Evolutionary conservation across 2,888 invertebrate species (phyloP).

Genomic region (Drosophila rellima): DNA sequence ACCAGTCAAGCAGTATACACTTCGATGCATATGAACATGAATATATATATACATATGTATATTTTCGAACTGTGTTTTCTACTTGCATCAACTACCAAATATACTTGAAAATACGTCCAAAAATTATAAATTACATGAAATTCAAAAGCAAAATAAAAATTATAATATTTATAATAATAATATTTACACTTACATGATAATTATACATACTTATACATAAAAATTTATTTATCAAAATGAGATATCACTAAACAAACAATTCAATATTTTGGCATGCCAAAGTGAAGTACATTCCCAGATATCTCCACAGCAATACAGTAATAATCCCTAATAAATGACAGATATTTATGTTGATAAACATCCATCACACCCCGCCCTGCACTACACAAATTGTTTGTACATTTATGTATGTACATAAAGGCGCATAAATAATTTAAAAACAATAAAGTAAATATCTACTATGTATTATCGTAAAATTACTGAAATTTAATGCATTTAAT

Average conservation of each 20-base stretch:
- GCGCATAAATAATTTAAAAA: constrained; percentile 19
- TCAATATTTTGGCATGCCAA: constrained; percentile 42
- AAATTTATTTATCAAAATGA: constrained; percentile 63
- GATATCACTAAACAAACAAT: constrained; percentile 31
- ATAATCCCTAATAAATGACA: constrained; percentile 34
- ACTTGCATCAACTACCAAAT: constrained; percentile 72
- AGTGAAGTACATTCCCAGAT: constrained; percentile 29
- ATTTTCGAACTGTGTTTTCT: constrained; percentile 80
- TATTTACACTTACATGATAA: constrained; percentile 57
- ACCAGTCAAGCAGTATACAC: constrained; percentile 63
- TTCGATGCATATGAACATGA: constrained; percentile 30
- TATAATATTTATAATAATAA: constrained; percentile 38
- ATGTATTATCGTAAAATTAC: constrained; percentile 50
- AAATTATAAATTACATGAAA: constrained; percentile 62
- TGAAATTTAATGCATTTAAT: constrained; percentile 76
- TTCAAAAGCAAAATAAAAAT: constrained; percentile 60
- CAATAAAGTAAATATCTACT: constrained; percentile 22
- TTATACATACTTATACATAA: constrained; percentile 65
- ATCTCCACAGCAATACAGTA: constrained; percentile 7
- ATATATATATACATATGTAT: constrained; percentile 69
- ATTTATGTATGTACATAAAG: constrained; percentile 12
- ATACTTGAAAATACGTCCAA: constrained; percentile 81
- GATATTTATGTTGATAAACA: constrained; percentile 28
- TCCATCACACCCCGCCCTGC: constrained; percentile 30
- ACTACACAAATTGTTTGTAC: constrained; percentile 38